Evolutionary conservation across 2,888 invertebrate species (phyloP).

Genomic region (Dynastes hyllus): DNA sequence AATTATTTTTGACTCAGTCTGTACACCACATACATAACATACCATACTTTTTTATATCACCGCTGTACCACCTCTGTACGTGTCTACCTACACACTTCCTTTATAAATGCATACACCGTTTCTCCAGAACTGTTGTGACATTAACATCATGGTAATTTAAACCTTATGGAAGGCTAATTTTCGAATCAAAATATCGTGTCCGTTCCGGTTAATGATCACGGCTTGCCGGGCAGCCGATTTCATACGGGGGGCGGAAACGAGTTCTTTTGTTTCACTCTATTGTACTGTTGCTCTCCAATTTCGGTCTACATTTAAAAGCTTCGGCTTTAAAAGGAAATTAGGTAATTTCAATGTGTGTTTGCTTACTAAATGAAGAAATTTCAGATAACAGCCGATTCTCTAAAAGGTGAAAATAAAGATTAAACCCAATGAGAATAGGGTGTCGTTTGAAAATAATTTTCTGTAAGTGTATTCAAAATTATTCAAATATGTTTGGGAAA

Average conservation of each 20-base stretch:
- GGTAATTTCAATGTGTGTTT: neutral
- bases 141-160: neutral
- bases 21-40: too few relatives aligned
- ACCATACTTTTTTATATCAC: too few relatives aligned
- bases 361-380: neutral
- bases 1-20: too few relatives aligned
- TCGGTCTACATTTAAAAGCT: neutral
- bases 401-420: too few relatives aligned
- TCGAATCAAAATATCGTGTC: neutral
- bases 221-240: neutral
- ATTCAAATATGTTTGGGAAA: too few relatives aligned
- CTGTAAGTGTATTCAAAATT: too few relatives aligned
- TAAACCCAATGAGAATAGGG: too few relatives aligned
- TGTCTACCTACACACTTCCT: too few relatives aligned
- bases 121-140: slow-evolving; percentile 9
- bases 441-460: too few relatives aligned
- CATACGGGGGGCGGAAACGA: neutral
- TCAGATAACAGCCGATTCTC: too few relatives aligned
- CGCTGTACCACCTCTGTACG: too few relatives aligned
- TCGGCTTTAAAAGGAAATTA: neutral
- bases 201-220: neutral
- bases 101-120: too few relatives aligned
- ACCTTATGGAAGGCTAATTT: slow-evolving; percentile 26
- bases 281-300: neutral
- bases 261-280: neutral